A percentile compares a stretch with the other conserved stretches of the same genome.
Conservation (phyloP, 2,888 invertebrate species). For the Eubasilissa splendida region DNA sequence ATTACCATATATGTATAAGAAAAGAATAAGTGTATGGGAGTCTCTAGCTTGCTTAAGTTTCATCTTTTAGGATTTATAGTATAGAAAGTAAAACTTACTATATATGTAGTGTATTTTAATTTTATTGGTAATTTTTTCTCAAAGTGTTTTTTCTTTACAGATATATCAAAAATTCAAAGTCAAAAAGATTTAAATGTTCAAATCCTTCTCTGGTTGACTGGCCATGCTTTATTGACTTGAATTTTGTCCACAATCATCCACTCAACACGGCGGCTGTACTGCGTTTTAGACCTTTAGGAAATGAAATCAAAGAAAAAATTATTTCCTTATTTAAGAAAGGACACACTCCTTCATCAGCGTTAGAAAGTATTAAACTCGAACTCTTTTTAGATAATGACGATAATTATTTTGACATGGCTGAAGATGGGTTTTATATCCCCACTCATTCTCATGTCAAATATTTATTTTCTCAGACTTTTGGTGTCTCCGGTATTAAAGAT, state of each 20-base stretch:
- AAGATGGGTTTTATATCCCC: constrained; percentile 52
- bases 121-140: background rate
- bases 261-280: constrained; percentile 51
- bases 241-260: constrained; percentile 53
- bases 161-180: constrained; percentile 51
- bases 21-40: background rate
- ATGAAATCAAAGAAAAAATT: constrained; percentile 53
- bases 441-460: constrained; percentile 52
- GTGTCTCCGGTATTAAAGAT: constrained; percentile 41
- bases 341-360: constrained; percentile 49
- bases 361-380: constrained; percentile 54
- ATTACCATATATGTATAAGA: background rate
- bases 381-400: constrained; percentile 54
- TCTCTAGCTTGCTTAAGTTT: background rate
- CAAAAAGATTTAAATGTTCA: constrained; percentile 41
- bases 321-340: constrained; percentile 49
- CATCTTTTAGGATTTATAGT: too few relatives aligned
- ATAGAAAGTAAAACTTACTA: background rate
- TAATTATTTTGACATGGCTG: constrained; percentile 52
- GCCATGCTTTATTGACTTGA: constrained; percentile 52
- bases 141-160: constrained; percentile 38
- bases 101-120: background rate
- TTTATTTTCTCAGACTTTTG: constrained; percentile 52
- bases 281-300: constrained; percentile 50
- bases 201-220: constrained; percentile 48